Evolutionary conservation across 2,797 vertebrate species (phyloP).

Genomic region (Anolis apletophallus): DNA sequence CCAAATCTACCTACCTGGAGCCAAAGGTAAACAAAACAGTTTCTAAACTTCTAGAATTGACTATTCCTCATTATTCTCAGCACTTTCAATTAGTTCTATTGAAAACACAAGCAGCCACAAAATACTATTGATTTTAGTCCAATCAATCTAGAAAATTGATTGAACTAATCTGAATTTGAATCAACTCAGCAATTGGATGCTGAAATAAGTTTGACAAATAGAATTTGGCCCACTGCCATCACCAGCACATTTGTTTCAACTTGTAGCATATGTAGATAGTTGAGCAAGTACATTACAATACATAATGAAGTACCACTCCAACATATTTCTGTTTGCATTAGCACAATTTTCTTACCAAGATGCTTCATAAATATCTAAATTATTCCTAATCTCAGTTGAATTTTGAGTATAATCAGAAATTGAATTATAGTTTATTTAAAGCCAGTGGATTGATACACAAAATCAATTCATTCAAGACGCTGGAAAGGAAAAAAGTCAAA

Average conservation of each 20-base stretch:
- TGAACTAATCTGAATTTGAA: conserved; percentile 64
- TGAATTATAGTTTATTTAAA: conserved; percentile 36
- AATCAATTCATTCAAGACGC: background rate
- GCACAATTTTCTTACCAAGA: conserved; percentile 35
- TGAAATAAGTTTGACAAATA: conserved; percentile 49
- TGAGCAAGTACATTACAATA: conserved; percentile 14
- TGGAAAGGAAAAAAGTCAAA: background rate
- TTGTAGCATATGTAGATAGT: conserved; percentile 34
- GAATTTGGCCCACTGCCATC: conserved; percentile 8
- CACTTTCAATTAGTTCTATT: conserved; percentile 41
- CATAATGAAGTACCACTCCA: background rate
- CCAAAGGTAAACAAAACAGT: background rate
- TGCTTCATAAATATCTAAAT: conserved; percentile 20
- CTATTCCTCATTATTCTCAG: conserved; percentile 31
- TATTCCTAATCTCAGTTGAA: conserved; percentile 43
- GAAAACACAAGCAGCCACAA: conserved; percentile 42
- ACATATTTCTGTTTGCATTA: conserved; percentile 7
- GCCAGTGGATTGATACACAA: conserved; percentile 21
- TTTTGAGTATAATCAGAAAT: conserved; percentile 20
- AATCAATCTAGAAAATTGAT: conserved; percentile 55
- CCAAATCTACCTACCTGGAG: conserved; percentile 46
- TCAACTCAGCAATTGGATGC: conserved; percentile 50
- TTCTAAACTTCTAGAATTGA: conserved; percentile 13
- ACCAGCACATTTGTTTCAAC: conserved; percentile 32
- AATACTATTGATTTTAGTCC: conserved; percentile 61